Percentiles rank a stretch among this genome's conserved stretches.
phyloP scores from a whole-genome alignment of 30 jellyfish, hydroid and myxozoan species.

The Cassiopea andromeda region DNA sequence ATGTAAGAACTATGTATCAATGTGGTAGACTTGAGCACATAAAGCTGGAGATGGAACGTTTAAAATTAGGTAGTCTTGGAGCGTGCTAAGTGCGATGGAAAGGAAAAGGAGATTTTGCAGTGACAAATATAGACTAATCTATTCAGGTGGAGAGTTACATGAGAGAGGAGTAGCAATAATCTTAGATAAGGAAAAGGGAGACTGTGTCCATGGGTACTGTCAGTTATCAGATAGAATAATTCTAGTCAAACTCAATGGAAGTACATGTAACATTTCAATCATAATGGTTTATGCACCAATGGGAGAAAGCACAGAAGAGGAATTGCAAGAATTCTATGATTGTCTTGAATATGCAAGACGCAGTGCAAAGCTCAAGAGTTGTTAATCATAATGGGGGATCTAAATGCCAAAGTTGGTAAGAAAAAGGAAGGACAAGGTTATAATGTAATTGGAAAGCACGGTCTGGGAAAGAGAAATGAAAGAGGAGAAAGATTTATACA shows the following conservation, averaged over 20 bases:
- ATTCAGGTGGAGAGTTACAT: constrained; percentile 32
- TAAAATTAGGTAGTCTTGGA: constrained; percentile 30
- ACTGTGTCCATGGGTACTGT: constrained; percentile 15
- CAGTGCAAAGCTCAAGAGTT: constrained; percentile 59
- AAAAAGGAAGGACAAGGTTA: constrained; percentile 12
- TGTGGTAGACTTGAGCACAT: constrained; percentile 43
- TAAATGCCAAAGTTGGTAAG: constrained; percentile 58
- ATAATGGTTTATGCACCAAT: constrained; percentile 52
- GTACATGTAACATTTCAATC: constrained; percentile 25
- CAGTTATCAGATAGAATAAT: constrained; percentile 9
- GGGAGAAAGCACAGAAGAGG: constrained; percentile 45
- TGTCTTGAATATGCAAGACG: constrained; percentile 24
- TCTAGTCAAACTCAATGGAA: neutral
- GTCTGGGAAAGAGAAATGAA: constrained; percentile 39
- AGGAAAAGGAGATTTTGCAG: neutral
- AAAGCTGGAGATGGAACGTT: constrained; percentile 18
- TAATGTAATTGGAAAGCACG: constrained; percentile 11
- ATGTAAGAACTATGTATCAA: constrained; percentile 33
- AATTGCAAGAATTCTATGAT: constrained; percentile 34
- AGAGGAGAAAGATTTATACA: constrained; percentile 35
- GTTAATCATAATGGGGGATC: constrained; percentile 60
- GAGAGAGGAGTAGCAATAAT: constrained; percentile 40
- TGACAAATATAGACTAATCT: constrained; percentile 23
- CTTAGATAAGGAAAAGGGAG: neutral
- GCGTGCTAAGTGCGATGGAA: constrained; percentile 47